These are phyloP conservation scores for Perca fluviatilis DNA, from an alignment of 2,113 vertebrate genomes.

Conservation along the genomic window DNA sequence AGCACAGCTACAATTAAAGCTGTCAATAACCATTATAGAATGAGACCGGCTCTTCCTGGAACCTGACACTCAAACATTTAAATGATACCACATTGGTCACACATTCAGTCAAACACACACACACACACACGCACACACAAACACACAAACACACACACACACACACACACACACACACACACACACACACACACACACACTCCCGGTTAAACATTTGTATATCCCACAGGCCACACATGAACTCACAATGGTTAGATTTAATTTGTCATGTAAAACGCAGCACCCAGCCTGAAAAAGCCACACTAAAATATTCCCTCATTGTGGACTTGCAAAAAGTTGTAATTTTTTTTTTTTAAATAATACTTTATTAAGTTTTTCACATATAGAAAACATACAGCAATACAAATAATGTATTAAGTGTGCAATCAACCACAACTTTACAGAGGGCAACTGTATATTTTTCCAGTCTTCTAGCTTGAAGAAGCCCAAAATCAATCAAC, in stretches of 20 bases:
- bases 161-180: neutral
- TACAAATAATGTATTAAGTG: too few species aligned
- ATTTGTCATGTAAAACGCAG: neutral
- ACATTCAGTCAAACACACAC: neutral
- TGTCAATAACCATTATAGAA: conserved; percentile 74
- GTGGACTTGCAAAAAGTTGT: too few species aligned
- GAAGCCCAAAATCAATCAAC: too few species aligned
- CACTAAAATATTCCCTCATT: neutral
- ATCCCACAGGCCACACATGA: neutral
- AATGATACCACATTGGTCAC: conserved; percentile 1
- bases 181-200: conserved; percentile 7
- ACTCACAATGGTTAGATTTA: neutral
- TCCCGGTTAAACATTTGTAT: neutral
- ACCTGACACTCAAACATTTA: conserved; percentile 32
- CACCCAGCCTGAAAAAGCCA: neutral
- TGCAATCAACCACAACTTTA: too few species aligned
- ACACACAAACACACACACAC: conserved; percentile 9
- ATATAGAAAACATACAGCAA: too few species aligned
- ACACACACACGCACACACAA: neutral
- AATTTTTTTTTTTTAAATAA: too few species aligned
- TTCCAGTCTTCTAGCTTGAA: too few species aligned
- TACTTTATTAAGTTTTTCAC: too few species aligned
- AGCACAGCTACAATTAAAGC: conserved; percentile 69
- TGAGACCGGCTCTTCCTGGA: conserved; percentile 23
- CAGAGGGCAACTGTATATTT: too few species aligned